Evolutionary conservation across 1,140 invertebrate species (phyloP).

Genomic region (Cydia strobilella): DNA sequence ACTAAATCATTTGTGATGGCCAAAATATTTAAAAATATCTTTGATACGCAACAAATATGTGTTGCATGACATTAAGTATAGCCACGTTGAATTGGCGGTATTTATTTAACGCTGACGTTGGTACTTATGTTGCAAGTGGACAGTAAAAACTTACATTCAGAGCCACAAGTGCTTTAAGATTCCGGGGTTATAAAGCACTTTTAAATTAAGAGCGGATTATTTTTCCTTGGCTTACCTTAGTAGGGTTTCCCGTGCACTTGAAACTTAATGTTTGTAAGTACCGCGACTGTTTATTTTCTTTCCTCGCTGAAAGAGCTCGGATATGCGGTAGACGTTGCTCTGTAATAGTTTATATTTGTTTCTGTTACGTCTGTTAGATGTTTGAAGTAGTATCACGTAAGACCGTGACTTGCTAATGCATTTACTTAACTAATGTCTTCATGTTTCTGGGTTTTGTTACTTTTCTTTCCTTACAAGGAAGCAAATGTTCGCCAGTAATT

Average conservation of each 20-base stretch:
- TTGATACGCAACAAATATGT: too few relatives aligned
- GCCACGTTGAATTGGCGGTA: too few relatives aligned
- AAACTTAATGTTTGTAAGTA: constrained; percentile 51
- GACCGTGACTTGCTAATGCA: not conserved
- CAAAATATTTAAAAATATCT: too few relatives aligned
- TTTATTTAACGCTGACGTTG: too few relatives aligned
- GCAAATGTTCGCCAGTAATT: too few relatives aligned
- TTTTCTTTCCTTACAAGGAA: not conserved
- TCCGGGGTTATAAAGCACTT: too few relatives aligned
- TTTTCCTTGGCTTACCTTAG: not conserved
- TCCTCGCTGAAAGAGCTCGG: constrained; percentile 39
- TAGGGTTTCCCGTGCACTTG: constrained; percentile 41
- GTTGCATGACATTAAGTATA: too few relatives aligned
- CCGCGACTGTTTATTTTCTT: constrained; percentile 45
- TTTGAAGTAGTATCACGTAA: not conserved
- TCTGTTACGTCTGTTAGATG: constrained; percentile 6
- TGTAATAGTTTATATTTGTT: constrained; percentile 22
- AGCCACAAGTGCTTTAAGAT: too few relatives aligned
- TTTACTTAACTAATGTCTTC: not conserved
- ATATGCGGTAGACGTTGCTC: constrained; percentile 24
- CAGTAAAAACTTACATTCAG: too few relatives aligned
- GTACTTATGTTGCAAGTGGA: too few relatives aligned
- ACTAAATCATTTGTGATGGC: too few relatives aligned
- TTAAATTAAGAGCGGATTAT: too few relatives aligned
- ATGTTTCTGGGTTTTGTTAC: not conserved